Conservation (phyloP, 2,888 invertebrate species). For the Xanthia icteritia region DNA sequence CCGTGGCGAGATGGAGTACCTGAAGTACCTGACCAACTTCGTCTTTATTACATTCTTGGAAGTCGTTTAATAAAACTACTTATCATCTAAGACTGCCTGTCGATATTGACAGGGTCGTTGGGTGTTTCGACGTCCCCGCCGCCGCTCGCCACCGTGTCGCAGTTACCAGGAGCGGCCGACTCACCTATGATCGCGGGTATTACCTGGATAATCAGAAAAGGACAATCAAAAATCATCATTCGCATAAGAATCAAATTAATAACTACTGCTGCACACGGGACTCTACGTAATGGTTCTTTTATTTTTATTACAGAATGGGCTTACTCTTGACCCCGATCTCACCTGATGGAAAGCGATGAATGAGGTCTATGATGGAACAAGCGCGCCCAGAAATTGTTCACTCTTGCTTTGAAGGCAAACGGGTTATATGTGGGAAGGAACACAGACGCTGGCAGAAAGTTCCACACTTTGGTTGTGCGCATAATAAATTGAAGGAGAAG, state of each 20-base stretch:
- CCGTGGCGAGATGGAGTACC: not conserved
- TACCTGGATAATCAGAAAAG: conserved; percentile 65
- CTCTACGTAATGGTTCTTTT: not conserved
- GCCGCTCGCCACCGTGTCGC: conserved; percentile 33
- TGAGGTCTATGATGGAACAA: not conserved
- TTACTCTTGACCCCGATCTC: too few relatives aligned
- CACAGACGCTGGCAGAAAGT: too few relatives aligned
- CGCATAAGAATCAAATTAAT: not conserved
- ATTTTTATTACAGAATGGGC: too few relatives aligned
- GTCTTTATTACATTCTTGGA: conserved; percentile 17
- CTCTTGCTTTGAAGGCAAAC: too few relatives aligned
- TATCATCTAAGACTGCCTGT: conserved; percentile 33
- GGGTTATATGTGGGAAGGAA: too few relatives aligned
- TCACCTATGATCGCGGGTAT: conserved; percentile 80
- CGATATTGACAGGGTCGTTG: conserved; percentile 71
- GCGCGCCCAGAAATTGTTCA: too few relatives aligned
- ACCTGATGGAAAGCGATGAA: too few relatives aligned
- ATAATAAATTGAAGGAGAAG: too few relatives aligned
- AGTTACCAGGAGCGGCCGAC: conserved; percentile 48
- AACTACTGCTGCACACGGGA: not conserved
- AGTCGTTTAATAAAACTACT: not conserved
- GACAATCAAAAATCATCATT: not conserved
- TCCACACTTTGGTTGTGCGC: too few relatives aligned
- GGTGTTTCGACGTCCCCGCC: conserved; percentile 68
- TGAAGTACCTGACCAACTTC: too few relatives aligned